These are phyloP conservation scores for Acleris literana DNA, from an alignment of 2,888 invertebrate species.

Conservation along the genomic window DNA sequence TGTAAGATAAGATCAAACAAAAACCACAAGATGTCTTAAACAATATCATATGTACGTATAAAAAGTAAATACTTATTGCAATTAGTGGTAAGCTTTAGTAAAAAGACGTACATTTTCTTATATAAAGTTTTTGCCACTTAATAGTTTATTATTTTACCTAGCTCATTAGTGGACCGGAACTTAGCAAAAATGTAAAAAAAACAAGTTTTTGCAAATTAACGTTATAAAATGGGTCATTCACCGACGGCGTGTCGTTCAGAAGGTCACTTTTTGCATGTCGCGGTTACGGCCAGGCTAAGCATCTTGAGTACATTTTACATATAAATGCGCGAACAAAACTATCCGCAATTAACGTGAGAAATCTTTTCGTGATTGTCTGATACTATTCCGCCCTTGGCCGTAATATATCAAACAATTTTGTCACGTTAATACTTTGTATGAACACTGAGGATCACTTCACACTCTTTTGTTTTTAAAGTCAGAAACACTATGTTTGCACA, in stretches of 20 bases:
- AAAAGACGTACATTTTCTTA: constrained; percentile 11
- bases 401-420: constrained; percentile 46
- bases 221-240: constrained; percentile 63
- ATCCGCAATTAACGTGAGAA: constrained; percentile 45
- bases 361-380: constrained; percentile 44
- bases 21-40: no score
- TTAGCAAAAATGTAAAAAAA: constrained; percentile 19
- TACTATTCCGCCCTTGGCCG: constrained; percentile 45
- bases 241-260: constrained; percentile 50
- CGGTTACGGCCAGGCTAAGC: constrained; percentile 37
- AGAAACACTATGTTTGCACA: no score
- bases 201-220: constrained; percentile 2
- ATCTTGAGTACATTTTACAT: constrained; percentile 10
- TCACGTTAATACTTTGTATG: constrained; percentile 19
- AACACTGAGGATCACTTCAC: neutral
- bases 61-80: constrained; percentile 1
- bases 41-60: no score
- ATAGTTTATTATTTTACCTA: constrained; percentile 4
- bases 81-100: constrained; percentile 6
- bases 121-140: neutral
- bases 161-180: constrained; percentile 24
- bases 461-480: no score
- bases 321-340: constrained; percentile 34
- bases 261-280: constrained; percentile 56
- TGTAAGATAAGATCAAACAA: no score